phyloP scores from a whole-genome alignment of 2,113 vertebrate species.

The Cheirogaleus medius region DNA sequence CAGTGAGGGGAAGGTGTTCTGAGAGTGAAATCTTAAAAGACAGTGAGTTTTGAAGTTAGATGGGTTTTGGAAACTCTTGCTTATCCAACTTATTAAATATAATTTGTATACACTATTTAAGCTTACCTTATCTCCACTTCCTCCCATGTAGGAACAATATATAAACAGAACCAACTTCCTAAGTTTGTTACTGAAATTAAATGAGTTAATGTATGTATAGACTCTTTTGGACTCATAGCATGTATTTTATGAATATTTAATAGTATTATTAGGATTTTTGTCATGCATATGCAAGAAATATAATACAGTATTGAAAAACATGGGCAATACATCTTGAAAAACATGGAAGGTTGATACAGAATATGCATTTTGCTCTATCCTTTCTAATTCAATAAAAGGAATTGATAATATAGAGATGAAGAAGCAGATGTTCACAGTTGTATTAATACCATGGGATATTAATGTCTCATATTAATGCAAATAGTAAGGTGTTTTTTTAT shows the following conservation, averaged over 20 bases:
- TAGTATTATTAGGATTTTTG: background rate
- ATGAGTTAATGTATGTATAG: background rate
- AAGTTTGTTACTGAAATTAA: background rate
- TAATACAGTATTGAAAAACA: background rate
- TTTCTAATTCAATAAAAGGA: background rate
- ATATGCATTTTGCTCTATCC: background rate
- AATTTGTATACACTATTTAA: background rate
- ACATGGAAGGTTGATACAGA: background rate
- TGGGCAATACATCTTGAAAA: background rate
- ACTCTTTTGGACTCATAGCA: background rate
- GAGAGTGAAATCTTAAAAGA: background rate
- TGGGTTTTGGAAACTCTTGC: background rate
- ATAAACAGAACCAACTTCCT: background rate
- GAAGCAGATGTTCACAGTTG: background rate
- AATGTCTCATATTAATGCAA: background rate
- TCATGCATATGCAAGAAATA: background rate
- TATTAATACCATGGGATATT: background rate
- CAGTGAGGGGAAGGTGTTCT: background rate
- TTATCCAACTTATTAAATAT: too few relatives aligned
- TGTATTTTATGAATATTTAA: background rate
- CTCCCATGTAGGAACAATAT: background rate
- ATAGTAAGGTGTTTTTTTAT: background rate
- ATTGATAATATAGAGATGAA: background rate
- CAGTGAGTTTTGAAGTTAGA: background rate
- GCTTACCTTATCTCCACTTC: accelerated